These are phyloP conservation scores for Megathymus violae DNA, from an alignment of 1,140 invertebrate species.

Conservation along the genomic window DNA sequence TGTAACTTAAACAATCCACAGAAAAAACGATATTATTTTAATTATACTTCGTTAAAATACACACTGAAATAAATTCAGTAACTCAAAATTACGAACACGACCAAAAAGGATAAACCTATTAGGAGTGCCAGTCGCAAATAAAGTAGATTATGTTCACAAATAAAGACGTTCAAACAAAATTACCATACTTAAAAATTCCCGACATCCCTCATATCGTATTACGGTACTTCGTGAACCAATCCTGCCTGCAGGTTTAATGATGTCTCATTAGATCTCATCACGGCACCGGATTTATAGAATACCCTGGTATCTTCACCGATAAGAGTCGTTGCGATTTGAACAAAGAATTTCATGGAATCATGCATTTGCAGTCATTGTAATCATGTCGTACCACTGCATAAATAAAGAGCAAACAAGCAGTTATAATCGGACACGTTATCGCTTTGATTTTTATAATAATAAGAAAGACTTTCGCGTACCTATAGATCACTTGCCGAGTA, in stretches of 20 bases:
- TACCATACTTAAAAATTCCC: not conserved
- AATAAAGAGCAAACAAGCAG: constrained; percentile 6
- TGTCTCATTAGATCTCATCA: constrained; percentile 12
- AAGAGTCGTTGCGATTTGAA: not conserved
- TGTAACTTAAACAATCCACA: too few species aligned
- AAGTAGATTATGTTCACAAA: not conserved
- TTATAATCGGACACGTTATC: constrained; percentile 4
- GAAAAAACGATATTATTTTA: too few species aligned
- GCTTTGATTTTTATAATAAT: constrained; percentile 6
- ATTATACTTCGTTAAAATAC: too few species aligned
- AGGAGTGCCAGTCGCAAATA: too few species aligned
- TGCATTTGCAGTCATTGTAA: not conserved
- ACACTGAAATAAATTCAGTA: too few species aligned
- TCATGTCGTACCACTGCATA: not conserved
- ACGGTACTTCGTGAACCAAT: not conserved
- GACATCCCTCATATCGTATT: not conserved
- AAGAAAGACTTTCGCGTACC: not conserved
- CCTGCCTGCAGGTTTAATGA: constrained; percentile 6
- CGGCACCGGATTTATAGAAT: constrained; percentile 8
- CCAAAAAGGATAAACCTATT: too few species aligned
- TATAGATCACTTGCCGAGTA: not conserved
- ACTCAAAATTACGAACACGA: too few species aligned
- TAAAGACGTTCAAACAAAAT: constrained; percentile 3
- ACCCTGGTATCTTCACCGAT: constrained; percentile 1
- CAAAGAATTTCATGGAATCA: not conserved